Evolutionary conservation across 2,888 invertebrate genomes (phyloP).

Genomic region (Carabus problematicus): DNA sequence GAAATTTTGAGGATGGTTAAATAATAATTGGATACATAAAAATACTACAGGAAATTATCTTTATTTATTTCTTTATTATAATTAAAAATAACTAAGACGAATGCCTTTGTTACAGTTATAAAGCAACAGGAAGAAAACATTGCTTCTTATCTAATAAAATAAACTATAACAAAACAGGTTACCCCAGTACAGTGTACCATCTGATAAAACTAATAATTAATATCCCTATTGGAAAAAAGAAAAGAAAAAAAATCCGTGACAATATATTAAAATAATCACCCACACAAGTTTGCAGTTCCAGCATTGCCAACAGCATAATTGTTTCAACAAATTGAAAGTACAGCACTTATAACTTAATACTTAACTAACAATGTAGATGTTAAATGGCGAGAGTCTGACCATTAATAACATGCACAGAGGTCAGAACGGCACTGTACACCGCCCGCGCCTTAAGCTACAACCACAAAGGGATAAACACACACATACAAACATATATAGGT

Average conservation of each 20-base stretch:
- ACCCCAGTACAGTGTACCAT: not conserved
- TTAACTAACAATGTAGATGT: slow-evolving; percentile 39
- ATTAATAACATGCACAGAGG: slow-evolving; percentile 38
- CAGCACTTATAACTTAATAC: slow-evolving; percentile 37
- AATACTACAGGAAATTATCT: too few relatives aligned
- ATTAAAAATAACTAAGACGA: too few relatives aligned
- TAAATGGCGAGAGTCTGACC: slow-evolving; percentile 37
- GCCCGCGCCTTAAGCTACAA: slow-evolving; percentile 15
- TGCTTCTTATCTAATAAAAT: too few relatives aligned
- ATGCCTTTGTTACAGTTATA: too few relatives aligned
- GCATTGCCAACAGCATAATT: slow-evolving; percentile 34
- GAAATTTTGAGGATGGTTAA: too few relatives aligned
- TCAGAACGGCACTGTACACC: slow-evolving; percentile 17
- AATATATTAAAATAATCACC: slow-evolving; percentile 15
- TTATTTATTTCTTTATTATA: too few relatives aligned
- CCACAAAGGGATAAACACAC: not conserved
- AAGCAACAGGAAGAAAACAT: too few relatives aligned
- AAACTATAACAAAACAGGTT: too few relatives aligned
- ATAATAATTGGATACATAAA: too few relatives aligned
- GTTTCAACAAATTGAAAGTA: slow-evolving; percentile 41
- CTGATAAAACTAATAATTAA: slow-evolving; percentile 13
- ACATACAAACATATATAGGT: not conserved
- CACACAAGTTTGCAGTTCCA: slow-evolving; percentile 13
- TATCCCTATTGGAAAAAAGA: not conserved
- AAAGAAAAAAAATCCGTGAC: not conserved